Evolutionary conservation across 2,888 invertebrate genomes (phyloP).

Genomic region (Matsumyia berberina): DNA sequence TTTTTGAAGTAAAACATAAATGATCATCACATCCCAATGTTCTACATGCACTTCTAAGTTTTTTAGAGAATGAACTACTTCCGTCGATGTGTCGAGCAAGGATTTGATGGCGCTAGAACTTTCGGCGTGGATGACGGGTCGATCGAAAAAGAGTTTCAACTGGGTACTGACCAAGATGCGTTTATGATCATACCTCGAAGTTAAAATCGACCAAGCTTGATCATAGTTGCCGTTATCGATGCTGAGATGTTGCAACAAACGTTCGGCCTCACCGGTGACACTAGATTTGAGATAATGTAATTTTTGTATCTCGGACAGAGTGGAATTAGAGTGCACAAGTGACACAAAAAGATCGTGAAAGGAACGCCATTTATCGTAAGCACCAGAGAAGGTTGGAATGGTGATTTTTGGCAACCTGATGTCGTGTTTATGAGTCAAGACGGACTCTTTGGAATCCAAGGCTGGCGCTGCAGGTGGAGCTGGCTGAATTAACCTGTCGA

Average conservation of each 20-base stretch:
- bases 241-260: constrained; percentile 5
- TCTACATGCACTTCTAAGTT: constrained; percentile 2
- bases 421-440: too few relatives aligned
- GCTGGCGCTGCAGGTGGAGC: too few relatives aligned
- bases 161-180: constrained; percentile 29
- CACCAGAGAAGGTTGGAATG: constrained; percentile 6
- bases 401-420: too few relatives aligned
- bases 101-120: constrained; percentile 13
- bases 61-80: constrained; percentile 1
- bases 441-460: too few relatives aligned
- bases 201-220: constrained; percentile 24
- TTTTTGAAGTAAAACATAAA: constrained; percentile 3
- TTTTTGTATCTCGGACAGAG: constrained; percentile 1
- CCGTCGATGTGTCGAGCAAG: constrained; percentile 11
- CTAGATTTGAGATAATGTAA: constrained; percentile 17
- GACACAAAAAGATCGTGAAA: constrained; percentile 24
- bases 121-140: constrained; percentile 2
- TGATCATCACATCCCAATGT: constrained; percentile 14
- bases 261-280: constrained; percentile 1
- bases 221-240: constrained; percentile 26
- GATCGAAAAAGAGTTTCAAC: constrained; percentile 16
- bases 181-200: constrained; percentile 36
- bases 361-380: constrained; percentile 21
- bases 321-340: constrained; percentile 6
- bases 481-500: too few relatives aligned